Conservation (phyloP, 2,888 invertebrate species). For the Caenorhabditis virilis region DNA sequence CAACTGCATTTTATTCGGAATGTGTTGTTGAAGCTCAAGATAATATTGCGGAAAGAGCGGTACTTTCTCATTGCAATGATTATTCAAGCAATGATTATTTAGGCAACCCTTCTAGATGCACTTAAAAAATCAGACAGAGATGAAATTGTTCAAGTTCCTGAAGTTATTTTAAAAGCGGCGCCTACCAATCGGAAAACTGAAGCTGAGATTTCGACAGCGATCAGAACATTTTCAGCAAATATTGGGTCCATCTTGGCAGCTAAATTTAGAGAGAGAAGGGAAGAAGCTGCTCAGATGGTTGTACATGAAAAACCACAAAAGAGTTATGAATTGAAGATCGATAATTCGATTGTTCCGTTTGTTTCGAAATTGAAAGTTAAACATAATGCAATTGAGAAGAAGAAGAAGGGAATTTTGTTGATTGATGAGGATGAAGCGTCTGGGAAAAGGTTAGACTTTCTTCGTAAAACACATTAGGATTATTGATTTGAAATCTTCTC, state of each 20-base stretch:
- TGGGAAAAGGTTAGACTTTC: constrained; percentile 6
- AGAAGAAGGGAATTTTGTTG: constrained; percentile 11
- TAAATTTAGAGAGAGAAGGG: constrained; percentile 26
- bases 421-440: constrained; percentile 33
- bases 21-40: constrained; percentile 56
- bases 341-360: constrained; percentile 52
- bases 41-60: constrained; percentile 54
- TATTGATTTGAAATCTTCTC: no score
- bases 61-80: constrained; percentile 8
- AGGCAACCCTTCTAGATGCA: constrained; percentile 50
- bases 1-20: constrained; percentile 41
- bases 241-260: constrained; percentile 28
- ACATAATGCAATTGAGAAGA: constrained; percentile 23
- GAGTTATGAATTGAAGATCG: constrained; percentile 18
- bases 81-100: neutral
- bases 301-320: constrained; percentile 36
- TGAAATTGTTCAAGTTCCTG: constrained; percentile 48
- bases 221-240: constrained; percentile 37
- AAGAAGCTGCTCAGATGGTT: constrained; percentile 27
- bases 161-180: constrained; percentile 47
- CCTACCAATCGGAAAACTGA: constrained; percentile 35
- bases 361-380: constrained; percentile 41
- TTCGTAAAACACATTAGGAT: neutral
- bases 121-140: constrained; percentile 40
- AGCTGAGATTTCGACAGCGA: constrained; percentile 19